phyloP scores from a whole-genome alignment of 2,113 vertebrate genomes.

The Pungitius pungitius region DNA sequence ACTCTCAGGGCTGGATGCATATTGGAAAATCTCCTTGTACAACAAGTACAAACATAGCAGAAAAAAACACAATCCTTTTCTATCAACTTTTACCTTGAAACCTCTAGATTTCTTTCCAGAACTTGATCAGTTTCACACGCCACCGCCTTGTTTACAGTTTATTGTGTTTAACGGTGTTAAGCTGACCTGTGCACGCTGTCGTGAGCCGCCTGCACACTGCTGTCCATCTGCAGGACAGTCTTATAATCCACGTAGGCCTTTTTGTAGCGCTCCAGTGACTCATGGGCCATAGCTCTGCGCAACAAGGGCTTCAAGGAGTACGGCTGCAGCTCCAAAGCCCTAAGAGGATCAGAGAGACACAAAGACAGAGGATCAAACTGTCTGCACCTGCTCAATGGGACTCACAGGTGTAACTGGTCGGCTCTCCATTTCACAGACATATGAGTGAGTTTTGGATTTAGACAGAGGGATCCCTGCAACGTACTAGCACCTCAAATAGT shows the following conservation, averaged over 20 bases:
- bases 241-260: conserved; percentile 95
- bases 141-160: background rate
- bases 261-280: conserved; percentile 90
- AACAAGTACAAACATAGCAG: background rate
- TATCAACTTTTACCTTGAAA: background rate
- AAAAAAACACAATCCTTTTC: background rate
- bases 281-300: conserved; percentile 90
- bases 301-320: conserved; percentile 93
- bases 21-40: too few relatives aligned
- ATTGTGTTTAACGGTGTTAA: background rate
- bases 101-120: background rate
- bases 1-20: background rate
- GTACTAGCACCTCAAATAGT: background rate
- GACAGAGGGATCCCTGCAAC: background rate
- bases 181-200: conserved; percentile 91
- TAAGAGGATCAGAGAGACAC: conserved; percentile 74
- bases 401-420: conserved; percentile 13
- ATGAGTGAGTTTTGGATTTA: background rate
- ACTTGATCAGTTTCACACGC: background rate
- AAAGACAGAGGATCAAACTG: conserved; percentile 47
- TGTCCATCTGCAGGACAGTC: conserved; percentile 92
- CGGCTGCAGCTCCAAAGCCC: conserved; percentile 92
- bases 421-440: conserved; percentile 40
- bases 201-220: conserved; percentile 86
- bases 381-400: conserved; percentile 13